Conservation (phyloP, 2,797 vertebrate species). For the Etheostoma perlongum region DNA sequence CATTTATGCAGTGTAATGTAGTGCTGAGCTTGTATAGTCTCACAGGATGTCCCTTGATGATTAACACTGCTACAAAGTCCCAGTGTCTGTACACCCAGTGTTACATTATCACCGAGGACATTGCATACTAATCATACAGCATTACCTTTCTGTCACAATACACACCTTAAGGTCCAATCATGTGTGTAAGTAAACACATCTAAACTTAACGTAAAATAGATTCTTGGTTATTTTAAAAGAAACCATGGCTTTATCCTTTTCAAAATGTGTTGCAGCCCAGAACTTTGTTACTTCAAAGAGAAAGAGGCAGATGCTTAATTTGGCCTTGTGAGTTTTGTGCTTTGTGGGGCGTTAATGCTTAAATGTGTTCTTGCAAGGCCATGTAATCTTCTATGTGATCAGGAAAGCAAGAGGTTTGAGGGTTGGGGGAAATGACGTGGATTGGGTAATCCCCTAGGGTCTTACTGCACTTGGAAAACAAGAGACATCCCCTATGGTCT, state of each 20-base stretch:
- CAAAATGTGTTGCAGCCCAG: neutral
- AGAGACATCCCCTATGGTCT: slow-evolving; percentile 51
- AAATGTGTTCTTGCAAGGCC: slow-evolving; percentile 71
- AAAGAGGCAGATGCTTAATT: slow-evolving; percentile 61
- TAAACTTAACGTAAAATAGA: slow-evolving; percentile 4
- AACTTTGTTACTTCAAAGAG: slow-evolving; percentile 51
- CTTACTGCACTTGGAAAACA: slow-evolving; percentile 67
- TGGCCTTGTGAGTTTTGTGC: slow-evolving; percentile 57
- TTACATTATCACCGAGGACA: neutral
- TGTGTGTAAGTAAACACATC: neutral
- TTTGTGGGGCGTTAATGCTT: slow-evolving; percentile 66
- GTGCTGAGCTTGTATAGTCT: slow-evolving; percentile 1
- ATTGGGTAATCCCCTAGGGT: slow-evolving; percentile 69
- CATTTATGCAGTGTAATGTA: neutral
- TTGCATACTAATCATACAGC: slow-evolving; percentile 18
- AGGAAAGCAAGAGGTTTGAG: slow-evolving; percentile 62
- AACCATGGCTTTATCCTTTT: slow-evolving; percentile 3
- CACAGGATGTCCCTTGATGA: slow-evolving; percentile 24
- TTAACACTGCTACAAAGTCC: slow-evolving; percentile 23
- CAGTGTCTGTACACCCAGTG: neutral
- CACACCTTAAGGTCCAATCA: neutral
- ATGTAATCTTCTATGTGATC: slow-evolving; percentile 76
- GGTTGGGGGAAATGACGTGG: slow-evolving; percentile 65
- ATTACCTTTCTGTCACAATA: slow-evolving; percentile 21
- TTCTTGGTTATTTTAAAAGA: neutral